Conservation (phyloP, 1,140 invertebrate genomes). For the Drosophila tani region DNA sequence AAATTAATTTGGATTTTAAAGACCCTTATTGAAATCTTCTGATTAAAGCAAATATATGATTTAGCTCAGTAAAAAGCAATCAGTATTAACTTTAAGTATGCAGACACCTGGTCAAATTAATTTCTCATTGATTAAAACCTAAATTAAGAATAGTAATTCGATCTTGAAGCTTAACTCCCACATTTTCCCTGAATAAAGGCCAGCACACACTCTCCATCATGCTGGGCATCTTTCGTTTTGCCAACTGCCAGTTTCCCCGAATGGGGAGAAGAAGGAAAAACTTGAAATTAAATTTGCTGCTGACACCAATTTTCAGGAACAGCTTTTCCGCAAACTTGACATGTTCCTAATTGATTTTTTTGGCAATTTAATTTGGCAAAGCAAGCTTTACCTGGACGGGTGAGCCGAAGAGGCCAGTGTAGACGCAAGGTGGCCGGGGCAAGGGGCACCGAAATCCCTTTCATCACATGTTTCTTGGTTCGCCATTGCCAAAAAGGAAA, state of each 20-base stretch:
- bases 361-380: conserved; percentile 83
- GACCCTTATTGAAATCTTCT: no score
- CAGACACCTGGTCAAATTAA: not conserved
- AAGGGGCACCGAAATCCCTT: conserved; percentile 70
- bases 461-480: conserved; percentile 74
- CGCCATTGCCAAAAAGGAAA: conserved; percentile 58
- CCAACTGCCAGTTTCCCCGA: conserved; percentile 19
- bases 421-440: conserved; percentile 39
- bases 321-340: conserved; percentile 81
- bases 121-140: not conserved
- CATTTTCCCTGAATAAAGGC: not conserved
- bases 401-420: conserved; percentile 39
- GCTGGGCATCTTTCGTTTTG: conserved; percentile 1
- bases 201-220: not conserved
- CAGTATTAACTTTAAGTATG: not conserved
- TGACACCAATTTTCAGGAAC: conserved; percentile 80
- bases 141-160: not conserved
- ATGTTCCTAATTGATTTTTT: conserved; percentile 84
- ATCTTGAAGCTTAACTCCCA: no score
- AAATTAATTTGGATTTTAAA: no score
- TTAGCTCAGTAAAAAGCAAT: no score
- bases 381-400: conserved; percentile 51
- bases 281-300: conserved; percentile 77
- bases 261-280: conserved; percentile 15
- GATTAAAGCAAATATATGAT: no score